phyloP scores from a whole-genome alignment of 1,140 invertebrate species.

The Dreissena rostriformis region DNA sequence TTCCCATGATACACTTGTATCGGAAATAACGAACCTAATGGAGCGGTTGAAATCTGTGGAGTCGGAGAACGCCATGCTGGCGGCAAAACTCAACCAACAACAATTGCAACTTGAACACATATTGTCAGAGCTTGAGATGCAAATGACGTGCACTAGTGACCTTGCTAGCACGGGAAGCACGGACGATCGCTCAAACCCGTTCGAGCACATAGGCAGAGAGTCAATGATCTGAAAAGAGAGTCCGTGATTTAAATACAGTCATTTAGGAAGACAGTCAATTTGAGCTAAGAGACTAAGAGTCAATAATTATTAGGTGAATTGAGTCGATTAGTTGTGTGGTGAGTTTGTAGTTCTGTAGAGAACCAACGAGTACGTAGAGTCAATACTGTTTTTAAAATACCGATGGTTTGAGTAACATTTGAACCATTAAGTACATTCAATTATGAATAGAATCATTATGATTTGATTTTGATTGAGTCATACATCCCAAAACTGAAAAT shows the following conservation, averaged over 20 bases:
- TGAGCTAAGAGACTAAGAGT: too few species aligned
- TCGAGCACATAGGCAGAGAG: slow-evolving; percentile 74
- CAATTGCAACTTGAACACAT: slow-evolving; percentile 98
- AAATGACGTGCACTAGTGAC: slow-evolving; percentile 88
- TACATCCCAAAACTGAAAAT: too few species aligned
- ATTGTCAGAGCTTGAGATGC: slow-evolving; percentile 98
- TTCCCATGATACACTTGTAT: slow-evolving; percentile 88
- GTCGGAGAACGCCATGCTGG: slow-evolving; percentile 95
- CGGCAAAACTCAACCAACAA: slow-evolving; percentile 94
- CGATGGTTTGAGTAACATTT: too few species aligned
- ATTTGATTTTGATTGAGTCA: too few species aligned
- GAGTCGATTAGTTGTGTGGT: too few species aligned
- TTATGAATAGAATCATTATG: too few species aligned
- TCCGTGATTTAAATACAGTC: background rate
- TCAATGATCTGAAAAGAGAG: slow-evolving; percentile 74
- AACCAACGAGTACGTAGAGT: too few species aligned
- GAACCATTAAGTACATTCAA: too few species aligned
- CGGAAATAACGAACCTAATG: slow-evolving; percentile 94
- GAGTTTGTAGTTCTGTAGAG: too few species aligned
- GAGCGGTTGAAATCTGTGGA: slow-evolving; percentile 94
- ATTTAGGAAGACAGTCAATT: too few species aligned
- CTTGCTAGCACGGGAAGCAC: slow-evolving; percentile 72
- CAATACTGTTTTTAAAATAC: too few species aligned
- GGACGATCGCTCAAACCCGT: slow-evolving; percentile 64
- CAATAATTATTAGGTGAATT: too few species aligned